These are phyloP conservation scores for Agrilus biguttatus DNA, from an alignment of 2,888 invertebrate genomes.

Conservation along the genomic window DNA sequence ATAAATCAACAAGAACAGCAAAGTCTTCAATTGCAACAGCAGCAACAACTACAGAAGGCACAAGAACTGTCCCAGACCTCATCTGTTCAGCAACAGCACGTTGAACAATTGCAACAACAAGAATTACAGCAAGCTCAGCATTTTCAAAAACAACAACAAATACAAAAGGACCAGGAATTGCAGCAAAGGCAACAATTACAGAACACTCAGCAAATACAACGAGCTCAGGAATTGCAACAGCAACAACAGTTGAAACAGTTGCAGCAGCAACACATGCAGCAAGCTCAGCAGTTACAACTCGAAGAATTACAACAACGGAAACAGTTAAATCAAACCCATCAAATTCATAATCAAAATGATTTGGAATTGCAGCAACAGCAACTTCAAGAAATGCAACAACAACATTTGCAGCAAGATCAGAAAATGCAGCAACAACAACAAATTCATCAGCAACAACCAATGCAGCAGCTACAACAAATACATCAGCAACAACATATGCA, in stretches of 20 bases:
- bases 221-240: constrained; percentile 1
- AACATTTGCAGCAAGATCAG: neutral
- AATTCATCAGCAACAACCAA: neutral
- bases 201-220: neutral
- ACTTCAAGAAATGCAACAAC: constrained; percentile 1
- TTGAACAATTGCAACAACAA: constrained; percentile 3
- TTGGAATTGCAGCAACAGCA: constrained; percentile 1
- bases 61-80: neutral
- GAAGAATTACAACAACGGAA: neutral
- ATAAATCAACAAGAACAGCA: neutral
- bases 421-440: neutral
- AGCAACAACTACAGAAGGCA: neutral
- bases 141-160: constrained; percentile 4
- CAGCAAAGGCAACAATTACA: neutral
- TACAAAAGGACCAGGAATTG: constrained; percentile 2
- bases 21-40: neutral
- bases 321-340: constrained; percentile 1
- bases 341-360: constrained; percentile 1
- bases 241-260: neutral
- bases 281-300: neutral
- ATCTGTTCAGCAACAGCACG: constrained; percentile 3
- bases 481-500: constrained; percentile 1
- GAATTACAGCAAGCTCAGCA: constrained; percentile 5
- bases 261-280: too few species aligned
- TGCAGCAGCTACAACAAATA: neutral